phyloP scores from a whole-genome alignment of 1,140 invertebrate species.

The Sycophila sp. region DNA sequence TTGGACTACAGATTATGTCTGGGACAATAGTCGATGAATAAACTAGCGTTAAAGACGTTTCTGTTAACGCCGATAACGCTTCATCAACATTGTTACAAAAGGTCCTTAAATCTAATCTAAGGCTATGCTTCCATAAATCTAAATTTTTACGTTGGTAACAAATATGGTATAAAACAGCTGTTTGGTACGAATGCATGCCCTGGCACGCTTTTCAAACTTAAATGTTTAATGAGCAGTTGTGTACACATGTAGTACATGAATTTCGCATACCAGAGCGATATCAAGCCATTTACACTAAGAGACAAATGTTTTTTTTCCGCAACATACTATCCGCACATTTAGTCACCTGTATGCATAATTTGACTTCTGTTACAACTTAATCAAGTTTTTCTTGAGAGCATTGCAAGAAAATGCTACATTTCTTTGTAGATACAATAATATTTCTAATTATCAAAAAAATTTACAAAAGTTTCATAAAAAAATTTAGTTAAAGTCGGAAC shows the following conservation, averaged over 20 bases:
- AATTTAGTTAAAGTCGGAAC: no score
- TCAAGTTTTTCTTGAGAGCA: no score
- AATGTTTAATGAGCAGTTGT: slow-evolving; percentile 11
- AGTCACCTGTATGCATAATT: slow-evolving; percentile 3
- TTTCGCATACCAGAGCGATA: neutral
- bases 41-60: slow-evolving; percentile 19
- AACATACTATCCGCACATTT: neutral
- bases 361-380: no score
- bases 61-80: slow-evolving; percentile 23
- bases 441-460: no score
- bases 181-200: slow-evolving; percentile 39
- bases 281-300: neutral
- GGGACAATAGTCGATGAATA: slow-evolving; percentile 46
- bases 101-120: slow-evolving; percentile 49
- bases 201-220: slow-evolving; percentile 30
- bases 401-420: no score
- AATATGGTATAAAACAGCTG: slow-evolving; percentile 60
- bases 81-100: slow-evolving; percentile 43
- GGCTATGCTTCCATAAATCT: slow-evolving; percentile 51
- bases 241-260: neutral
- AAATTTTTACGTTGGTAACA: slow-evolving; percentile 60
- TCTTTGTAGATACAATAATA: no score
- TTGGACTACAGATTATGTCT: slow-evolving; percentile 60
- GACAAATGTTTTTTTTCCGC: neutral
- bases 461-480: no score